A percentile compares a stretch with the other conserved stretches of the same genome.
Conservation (phyloP, 1,140 invertebrate genomes). For the Chironomus tepperi region DNA sequence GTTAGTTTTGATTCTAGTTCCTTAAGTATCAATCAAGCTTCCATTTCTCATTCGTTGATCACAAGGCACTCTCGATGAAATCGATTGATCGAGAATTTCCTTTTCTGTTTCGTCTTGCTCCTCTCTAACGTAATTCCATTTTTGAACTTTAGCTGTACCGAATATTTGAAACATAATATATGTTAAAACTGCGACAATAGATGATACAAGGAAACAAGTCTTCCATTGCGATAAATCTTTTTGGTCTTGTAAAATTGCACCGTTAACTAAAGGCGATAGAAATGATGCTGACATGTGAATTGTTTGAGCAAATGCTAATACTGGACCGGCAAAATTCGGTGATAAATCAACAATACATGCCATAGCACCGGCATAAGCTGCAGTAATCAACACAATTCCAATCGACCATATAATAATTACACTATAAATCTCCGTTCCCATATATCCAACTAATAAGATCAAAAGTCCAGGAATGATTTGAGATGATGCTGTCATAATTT, state of each 20-base stretch:
- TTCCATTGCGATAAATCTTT: conserved; percentile 51
- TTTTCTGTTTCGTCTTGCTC: not conserved
- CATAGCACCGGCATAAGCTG: conserved; percentile 67
- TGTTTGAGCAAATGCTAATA: conserved; percentile 63
- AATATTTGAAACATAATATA: conserved; percentile 61
- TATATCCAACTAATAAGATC: conserved; percentile 53
- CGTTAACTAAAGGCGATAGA: conserved; percentile 53
- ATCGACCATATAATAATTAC: conserved; percentile 57
- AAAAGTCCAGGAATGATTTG: conserved; percentile 62
- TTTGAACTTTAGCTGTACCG: conserved; percentile 53
- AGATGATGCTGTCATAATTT: conserved; percentile 58
- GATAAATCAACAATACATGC: conserved; percentile 64
- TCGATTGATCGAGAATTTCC: not conserved
- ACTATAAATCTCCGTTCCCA: conserved; percentile 51
- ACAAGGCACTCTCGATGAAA: too few relatives aligned
- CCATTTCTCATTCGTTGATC: too few relatives aligned
- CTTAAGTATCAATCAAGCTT: too few relatives aligned
- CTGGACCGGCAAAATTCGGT: conserved; percentile 61
- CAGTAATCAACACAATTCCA: conserved; percentile 61
- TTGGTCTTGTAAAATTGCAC: conserved; percentile 46
- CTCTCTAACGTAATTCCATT: conserved; percentile 48
- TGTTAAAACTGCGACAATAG: conserved; percentile 53
- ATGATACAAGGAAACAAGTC: conserved; percentile 58
- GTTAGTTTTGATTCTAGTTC: too few relatives aligned
- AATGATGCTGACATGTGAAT: conserved; percentile 68